phyloP scores from a whole-genome alignment of 2,113 vertebrate species.

The Marcusenius ussheri region DNA sequence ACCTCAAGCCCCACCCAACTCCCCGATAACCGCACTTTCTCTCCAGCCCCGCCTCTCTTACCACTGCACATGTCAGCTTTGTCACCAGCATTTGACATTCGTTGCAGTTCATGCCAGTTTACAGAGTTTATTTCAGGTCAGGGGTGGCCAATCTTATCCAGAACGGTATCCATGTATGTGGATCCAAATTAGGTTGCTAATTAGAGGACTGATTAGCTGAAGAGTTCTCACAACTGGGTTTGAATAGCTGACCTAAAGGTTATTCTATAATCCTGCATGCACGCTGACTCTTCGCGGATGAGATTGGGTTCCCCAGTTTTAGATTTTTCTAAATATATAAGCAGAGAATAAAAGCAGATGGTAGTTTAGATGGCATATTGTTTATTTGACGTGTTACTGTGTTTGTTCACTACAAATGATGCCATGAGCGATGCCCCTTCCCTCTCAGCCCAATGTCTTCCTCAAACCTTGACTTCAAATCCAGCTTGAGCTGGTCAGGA shows the following conservation, averaged over 20 bases:
- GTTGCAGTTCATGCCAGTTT: not conserved
- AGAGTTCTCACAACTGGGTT: not conserved
- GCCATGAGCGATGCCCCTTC: not conserved
- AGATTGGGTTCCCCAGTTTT: not conserved
- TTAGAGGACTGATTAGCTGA: not conserved
- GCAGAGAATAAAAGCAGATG: not conserved
- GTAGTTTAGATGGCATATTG: not conserved
- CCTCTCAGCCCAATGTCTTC: not conserved
- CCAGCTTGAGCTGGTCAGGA: not conserved
- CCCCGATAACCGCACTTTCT: not conserved
- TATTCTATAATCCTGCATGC: not conserved
- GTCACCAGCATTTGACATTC: not conserved
- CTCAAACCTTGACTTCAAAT: not conserved
- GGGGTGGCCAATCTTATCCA: not conserved
- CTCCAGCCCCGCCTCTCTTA: not conserved
- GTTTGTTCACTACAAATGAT: not conserved
- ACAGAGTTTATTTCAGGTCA: not conserved
- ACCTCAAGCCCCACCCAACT: not conserved
- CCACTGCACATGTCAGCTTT: not conserved
- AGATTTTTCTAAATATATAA: not conserved
- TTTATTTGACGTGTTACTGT: not conserved
- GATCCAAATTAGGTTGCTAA: not conserved
- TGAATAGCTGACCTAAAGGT: not conserved
- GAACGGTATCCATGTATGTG: not conserved
- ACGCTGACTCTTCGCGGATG: not conserved